These are phyloP conservation scores for Nanorana parkeri DNA, from an alignment of 2,113 vertebrate species.

Conservation along the genomic window DNA sequence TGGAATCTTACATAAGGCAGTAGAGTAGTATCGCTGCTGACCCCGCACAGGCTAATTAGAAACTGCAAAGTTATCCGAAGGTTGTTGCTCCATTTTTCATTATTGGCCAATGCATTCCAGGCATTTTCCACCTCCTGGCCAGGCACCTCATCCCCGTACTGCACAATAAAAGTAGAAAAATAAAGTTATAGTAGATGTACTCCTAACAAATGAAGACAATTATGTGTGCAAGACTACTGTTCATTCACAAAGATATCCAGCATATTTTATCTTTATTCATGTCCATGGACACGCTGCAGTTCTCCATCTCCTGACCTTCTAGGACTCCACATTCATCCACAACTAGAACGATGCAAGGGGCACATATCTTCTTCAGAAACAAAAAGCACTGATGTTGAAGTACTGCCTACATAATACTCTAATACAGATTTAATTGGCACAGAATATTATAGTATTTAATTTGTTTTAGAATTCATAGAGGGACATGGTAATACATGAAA, in stretches of 20 bases:
- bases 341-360: no score
- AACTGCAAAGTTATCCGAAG: constrained; percentile 92
- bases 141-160: constrained; percentile 97
- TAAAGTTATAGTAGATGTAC: background rate
- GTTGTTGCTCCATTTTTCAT: constrained; percentile 97
- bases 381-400: no score
- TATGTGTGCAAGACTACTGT: background rate
- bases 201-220: background rate
- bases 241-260: background rate
- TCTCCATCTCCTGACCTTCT: no score
- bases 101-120: constrained; percentile 95
- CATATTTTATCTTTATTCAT: background rate
- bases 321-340: no score
- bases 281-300: no score
- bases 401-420: no score
- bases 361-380: no score
- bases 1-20: constrained; percentile 86
- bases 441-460: no score
- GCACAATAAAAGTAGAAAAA: constrained; percentile 46
- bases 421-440: no score
- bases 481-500: no score
- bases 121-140: constrained; percentile 96
- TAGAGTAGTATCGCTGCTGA: constrained; percentile 94
- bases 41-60: constrained; percentile 94
- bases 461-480: no score